A percentile compares a stretch with the other conserved stretches of the same genome.
These are phyloP conservation scores for Nephila pilipes DNA, from an alignment of 1,140 invertebrate genomes.

Conservation along the genomic window DNA sequence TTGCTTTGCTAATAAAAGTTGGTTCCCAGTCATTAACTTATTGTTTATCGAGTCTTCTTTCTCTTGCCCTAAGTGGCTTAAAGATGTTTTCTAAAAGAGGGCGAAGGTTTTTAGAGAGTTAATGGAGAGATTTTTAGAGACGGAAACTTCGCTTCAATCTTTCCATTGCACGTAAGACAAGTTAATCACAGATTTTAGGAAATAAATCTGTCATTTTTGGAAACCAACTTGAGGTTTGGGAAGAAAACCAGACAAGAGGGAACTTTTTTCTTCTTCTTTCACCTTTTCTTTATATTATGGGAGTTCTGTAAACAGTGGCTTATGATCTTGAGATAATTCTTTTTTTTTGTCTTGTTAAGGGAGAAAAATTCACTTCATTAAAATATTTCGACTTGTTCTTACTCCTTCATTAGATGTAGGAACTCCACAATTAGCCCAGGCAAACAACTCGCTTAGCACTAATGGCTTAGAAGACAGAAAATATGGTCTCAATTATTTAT, in stretches of 20 bases:
- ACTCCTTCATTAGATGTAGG: not conserved
- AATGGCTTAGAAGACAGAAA: not conserved
- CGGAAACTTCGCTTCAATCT: not conserved
- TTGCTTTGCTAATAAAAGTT: conserved; percentile 48
- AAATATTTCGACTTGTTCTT: not conserved
- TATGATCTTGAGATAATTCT: not conserved
- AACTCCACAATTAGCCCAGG: not conserved
- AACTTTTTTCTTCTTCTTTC: not conserved
- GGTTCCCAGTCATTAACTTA: conserved; percentile 54
- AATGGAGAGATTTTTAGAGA: conserved; percentile 18
- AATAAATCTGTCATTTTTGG: conserved; percentile 36
- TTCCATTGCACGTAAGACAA: conserved; percentile 29
- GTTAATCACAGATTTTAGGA: conserved; percentile 47
- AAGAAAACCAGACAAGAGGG: conserved; percentile 31
- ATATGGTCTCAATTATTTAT: not conserved
- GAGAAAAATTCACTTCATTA: not conserved
- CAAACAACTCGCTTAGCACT: not conserved
- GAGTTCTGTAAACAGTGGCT: not conserved
- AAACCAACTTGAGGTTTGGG: conserved; percentile 4
- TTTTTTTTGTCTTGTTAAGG: not conserved
- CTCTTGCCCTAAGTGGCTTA: not conserved
- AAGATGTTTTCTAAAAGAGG: conserved; percentile 5
- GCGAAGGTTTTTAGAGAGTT: conserved; percentile 18
- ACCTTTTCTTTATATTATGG: not conserved
- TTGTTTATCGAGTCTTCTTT: conserved; percentile 64